Conservation (phyloP, 2,888 invertebrate genomes). For the Rhynchonema sp. region DNA sequence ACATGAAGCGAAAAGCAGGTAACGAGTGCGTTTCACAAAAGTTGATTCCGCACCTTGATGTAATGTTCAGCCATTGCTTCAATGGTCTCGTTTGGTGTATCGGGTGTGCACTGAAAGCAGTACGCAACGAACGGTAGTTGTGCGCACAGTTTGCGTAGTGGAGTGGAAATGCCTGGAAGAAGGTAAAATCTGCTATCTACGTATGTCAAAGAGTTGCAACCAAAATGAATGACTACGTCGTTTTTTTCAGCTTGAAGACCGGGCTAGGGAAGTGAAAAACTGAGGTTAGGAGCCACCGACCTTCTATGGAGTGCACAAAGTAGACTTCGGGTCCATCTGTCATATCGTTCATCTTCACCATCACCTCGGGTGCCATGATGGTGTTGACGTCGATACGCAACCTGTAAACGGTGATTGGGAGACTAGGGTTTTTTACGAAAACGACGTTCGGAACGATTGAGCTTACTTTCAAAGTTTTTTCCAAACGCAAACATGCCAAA, state of each 20-base stretch:
- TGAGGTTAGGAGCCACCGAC: too few species aligned
- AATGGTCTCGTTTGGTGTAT: slow-evolving; percentile 53
- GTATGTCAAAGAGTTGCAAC: too few species aligned
- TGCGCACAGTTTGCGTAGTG: slow-evolving; percentile 41
- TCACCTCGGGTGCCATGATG: slow-evolving; percentile 52
- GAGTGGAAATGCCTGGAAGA: neutral
- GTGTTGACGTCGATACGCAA: slow-evolving; percentile 31
- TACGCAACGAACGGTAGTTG: slow-evolving; percentile 54
- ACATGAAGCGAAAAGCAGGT: neutral
- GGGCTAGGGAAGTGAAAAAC: too few species aligned
- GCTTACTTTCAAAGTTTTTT: too few species aligned
- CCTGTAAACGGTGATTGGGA: neutral
- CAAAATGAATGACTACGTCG: too few species aligned
- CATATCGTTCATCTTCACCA: slow-evolving; percentile 42
- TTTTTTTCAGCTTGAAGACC: too few species aligned
- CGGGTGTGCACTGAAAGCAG: slow-evolving; percentile 67
- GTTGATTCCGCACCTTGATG: neutral
- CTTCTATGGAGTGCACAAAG: slow-evolving; percentile 57
- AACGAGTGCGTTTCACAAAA: neutral
- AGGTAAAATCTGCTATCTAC: too few species aligned
- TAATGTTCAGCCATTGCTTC: slow-evolving; percentile 44
- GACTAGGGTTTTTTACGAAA: neutral
- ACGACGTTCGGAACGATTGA: too few species aligned
- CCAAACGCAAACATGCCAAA: too few species aligned
- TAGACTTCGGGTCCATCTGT: slow-evolving; percentile 25